These are phyloP conservation scores for Sipha flava DNA, from an alignment of 1,140 invertebrate genomes.

Conservation along the genomic window DNA sequence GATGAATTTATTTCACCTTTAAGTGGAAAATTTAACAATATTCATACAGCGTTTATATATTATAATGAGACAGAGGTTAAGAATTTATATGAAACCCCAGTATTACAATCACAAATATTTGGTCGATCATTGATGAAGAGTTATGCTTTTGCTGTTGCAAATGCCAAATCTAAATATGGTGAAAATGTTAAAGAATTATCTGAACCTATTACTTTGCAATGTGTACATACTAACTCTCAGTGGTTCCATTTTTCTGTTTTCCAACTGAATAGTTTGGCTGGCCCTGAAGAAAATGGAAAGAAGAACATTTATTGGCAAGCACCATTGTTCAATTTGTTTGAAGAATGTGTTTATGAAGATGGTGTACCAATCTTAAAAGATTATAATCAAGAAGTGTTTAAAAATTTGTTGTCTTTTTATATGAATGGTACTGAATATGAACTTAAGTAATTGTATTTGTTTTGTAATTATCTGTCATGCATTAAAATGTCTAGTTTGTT, in stretches of 20 bases:
- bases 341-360: conserved; percentile 53
- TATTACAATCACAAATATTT: conserved; percentile 55
- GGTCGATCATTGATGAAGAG: conserved; percentile 61
- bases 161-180: conserved; percentile 63
- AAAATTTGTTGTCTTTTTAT: conserved; percentile 68
- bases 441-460: not conserved
- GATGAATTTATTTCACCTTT: conserved; percentile 19
- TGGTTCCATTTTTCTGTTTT: conserved; percentile 70
- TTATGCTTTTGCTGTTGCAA: conserved; percentile 59
- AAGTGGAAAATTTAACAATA: conserved; percentile 3
- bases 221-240: conserved; percentile 65
- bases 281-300: conserved; percentile 42
- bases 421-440: conserved; percentile 37
- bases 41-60: conserved; percentile 64
- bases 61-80: conserved; percentile 54
- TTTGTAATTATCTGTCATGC: not conserved
- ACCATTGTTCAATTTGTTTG: conserved; percentile 57
- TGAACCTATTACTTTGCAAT: conserved; percentile 70
- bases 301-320: conserved; percentile 74
- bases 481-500: not conserved
- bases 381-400: conserved; percentile 70
- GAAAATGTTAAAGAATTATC: conserved; percentile 57
- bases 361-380: conserved; percentile 58
- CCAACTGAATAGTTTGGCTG: conserved; percentile 75
- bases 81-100: conserved; percentile 59